Conservation (phyloP, 2,888 invertebrate genomes). For the Formica aserva region DNA sequence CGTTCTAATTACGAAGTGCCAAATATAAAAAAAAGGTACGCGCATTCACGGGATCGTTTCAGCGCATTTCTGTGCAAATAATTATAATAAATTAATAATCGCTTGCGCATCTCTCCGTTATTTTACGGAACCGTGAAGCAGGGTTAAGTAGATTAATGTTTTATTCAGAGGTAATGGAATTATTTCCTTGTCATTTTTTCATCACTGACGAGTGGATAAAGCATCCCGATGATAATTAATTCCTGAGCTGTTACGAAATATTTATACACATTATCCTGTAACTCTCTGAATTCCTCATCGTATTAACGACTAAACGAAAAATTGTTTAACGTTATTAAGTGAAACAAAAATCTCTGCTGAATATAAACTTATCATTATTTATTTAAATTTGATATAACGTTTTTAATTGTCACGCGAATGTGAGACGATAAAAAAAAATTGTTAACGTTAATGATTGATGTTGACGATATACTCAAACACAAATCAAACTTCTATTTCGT, state of each 20-base stretch:
- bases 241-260: slow-evolving; percentile 39
- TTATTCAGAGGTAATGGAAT: slow-evolving; percentile 32
- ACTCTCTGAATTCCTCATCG: not conserved
- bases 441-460: not conserved
- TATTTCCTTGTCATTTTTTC: not conserved
- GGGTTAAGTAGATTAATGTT: slow-evolving; percentile 10
- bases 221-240: slow-evolving; percentile 35
- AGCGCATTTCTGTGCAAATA: slow-evolving; percentile 21
- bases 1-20: slow-evolving; percentile 32
- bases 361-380: not conserved
- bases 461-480: not conserved
- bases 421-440: not conserved
- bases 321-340: not conserved
- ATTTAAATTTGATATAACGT: not conserved
- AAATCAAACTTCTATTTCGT: slow-evolving; percentile 3
- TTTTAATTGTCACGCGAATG: not conserved
- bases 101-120: not conserved
- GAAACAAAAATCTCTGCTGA: not conserved
- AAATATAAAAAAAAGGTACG: not conserved
- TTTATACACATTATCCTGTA: not conserved
- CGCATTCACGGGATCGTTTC: slow-evolving; percentile 14
- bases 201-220: slow-evolving; percentile 18
- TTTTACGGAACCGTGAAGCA: not conserved
- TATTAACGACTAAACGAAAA: slow-evolving; percentile 12
- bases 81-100: slow-evolving; percentile 46